Base-by-base conservation (phyloP, 2,113 vertebrate genomes). In the Megaceryle torquata region DNA sequence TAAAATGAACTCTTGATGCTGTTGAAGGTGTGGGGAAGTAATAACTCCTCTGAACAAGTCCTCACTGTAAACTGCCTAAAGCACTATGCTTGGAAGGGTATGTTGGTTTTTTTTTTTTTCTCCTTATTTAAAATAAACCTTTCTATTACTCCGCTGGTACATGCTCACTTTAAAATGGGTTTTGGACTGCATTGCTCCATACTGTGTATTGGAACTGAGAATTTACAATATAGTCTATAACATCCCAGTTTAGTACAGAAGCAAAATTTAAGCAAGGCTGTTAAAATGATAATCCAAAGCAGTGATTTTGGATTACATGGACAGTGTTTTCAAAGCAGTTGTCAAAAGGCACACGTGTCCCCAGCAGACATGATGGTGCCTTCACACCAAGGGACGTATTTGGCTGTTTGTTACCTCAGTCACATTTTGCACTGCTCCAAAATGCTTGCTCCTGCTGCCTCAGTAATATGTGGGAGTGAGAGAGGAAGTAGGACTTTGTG, bases 351-450 rank as follows among this genome's bases (percentile, higher is more conserved):
- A 46, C 24, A 1, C 19, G 6, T 37, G 24, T 29, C n/a, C 51
- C 43, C 8, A 14, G 37, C n/a, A 78, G 69, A 39, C 1, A 1
- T 6, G 33, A 69, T 70, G 65, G 64, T 37, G 86, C 24, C 65
- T 74, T 89, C 56, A 24, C n/a, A 28, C 22, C 18, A 53, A 57
- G 61, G 63, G 65, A 0, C 2, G 0, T 24, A 11, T 53, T 37
- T 41, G 57, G 20, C 31, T 76, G 33, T 18, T 50, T 0, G 0
- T 59, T 43, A n/a, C 18, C 37, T 37, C 44, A 5, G 39, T 50
- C 63, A 43, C 57, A 5, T 1, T 46, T 80, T 71, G 39, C 28
- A 19, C 17, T 35, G 9, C 54, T 75, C 33, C 46, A 37, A 54
- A 88, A 67, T n/a, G 7, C 43, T 72, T 63, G 39, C 10, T 83